Conservation (phyloP, 2,888 invertebrate genomes). For the Drosophila anomelani region DNA sequence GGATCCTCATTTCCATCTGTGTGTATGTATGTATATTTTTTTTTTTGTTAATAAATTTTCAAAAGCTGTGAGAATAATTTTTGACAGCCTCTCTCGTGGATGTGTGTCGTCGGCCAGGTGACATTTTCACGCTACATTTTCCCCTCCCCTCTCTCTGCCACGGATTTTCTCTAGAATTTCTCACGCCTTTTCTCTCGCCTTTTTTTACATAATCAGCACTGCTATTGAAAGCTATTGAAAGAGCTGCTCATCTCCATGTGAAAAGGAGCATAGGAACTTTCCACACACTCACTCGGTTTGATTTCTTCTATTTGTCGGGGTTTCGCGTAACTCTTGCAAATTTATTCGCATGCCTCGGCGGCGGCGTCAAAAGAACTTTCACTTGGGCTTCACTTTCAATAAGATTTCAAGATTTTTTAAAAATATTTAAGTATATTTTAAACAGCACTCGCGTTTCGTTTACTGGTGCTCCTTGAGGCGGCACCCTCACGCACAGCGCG, state of each 20-base stretch:
- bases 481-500: slow-evolving; percentile 54
- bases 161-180: slow-evolving; percentile 21
- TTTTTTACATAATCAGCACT: slow-evolving; percentile 72
- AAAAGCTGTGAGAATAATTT: slow-evolving; percentile 62
- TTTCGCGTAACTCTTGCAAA: slow-evolving; percentile 65
- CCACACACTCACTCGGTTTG: slow-evolving; percentile 63
- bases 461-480: slow-evolving; percentile 44
- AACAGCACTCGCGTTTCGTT: slow-evolving; percentile 40
- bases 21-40: not conserved
- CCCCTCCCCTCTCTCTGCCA: not conserved
- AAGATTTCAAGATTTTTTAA: not conserved
- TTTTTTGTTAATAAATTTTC: slow-evolving; percentile 54
- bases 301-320: slow-evolving; percentile 53
- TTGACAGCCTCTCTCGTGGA: slow-evolving; percentile 61
- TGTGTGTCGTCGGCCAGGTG: slow-evolving; percentile 58
- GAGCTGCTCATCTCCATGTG: slow-evolving; percentile 49
- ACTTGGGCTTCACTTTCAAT: slow-evolving; percentile 42
- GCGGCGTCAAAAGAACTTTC: slow-evolving; percentile 41
- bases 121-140: slow-evolving; percentile 59
- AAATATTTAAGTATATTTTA: slow-evolving; percentile 1
- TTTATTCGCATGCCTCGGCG: slow-evolving; percentile 72
- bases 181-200: slow-evolving; percentile 28
- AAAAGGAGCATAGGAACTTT: slow-evolving; percentile 19
- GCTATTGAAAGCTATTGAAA: slow-evolving; percentile 42
- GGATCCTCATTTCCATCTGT: slow-evolving; percentile 39